Percentiles rank a stretch among this genome's conserved stretches.
Conservation (phyloP, 2,797 vertebrate genomes). For the Aplochiton taeniatus region DNA sequence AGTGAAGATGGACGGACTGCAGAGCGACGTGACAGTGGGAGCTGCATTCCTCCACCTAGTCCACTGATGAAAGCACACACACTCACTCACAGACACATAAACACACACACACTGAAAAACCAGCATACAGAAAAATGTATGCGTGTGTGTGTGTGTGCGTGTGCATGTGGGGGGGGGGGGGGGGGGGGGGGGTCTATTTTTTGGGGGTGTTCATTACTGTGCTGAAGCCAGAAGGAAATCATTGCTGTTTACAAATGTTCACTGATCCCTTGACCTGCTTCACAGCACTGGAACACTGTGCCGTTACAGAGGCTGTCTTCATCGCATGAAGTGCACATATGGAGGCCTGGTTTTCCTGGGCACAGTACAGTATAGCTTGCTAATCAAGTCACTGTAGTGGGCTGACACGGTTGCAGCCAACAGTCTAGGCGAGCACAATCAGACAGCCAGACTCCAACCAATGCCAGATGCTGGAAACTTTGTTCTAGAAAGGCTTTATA, state of each 20-base stretch:
- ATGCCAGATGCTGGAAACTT: slow-evolving; percentile 58
- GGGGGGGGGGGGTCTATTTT: too few relatives aligned
- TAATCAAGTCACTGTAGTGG: slow-evolving; percentile 46
- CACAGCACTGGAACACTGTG: background rate
- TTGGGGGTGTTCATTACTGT: too few relatives aligned
- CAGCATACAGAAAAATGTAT: background rate
- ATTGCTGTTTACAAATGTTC: slow-evolving; percentile 10
- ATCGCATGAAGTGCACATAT: background rate
- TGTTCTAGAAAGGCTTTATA: slow-evolving; percentile 43
- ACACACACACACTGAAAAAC: slow-evolving; percentile 8
- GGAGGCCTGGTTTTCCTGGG: slow-evolving; percentile 20
- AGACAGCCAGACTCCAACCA: slow-evolving; percentile 59
- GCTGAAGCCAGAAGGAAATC: background rate
- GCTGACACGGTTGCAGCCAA: slow-evolving; percentile 42
- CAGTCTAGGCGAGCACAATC: slow-evolving; percentile 39
- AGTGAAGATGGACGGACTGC: slow-evolving; percentile 67
- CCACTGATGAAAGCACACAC: slow-evolving; percentile 32
- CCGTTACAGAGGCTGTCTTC: background rate
- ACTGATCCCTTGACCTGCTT: background rate
- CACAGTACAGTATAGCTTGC: slow-evolving; percentile 24
- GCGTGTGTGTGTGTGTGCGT: too few relatives aligned
- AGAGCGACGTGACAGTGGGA: slow-evolving; percentile 50
- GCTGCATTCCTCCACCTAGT: slow-evolving; percentile 58
- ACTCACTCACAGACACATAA: slow-evolving; percentile 15
- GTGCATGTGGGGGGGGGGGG: too few relatives aligned